Evolutionary conservation across 2,113 vertebrate species (phyloP), one percentile per base, ranked within the genome.

Genomic region (Bufo gargarizans): DNA sequence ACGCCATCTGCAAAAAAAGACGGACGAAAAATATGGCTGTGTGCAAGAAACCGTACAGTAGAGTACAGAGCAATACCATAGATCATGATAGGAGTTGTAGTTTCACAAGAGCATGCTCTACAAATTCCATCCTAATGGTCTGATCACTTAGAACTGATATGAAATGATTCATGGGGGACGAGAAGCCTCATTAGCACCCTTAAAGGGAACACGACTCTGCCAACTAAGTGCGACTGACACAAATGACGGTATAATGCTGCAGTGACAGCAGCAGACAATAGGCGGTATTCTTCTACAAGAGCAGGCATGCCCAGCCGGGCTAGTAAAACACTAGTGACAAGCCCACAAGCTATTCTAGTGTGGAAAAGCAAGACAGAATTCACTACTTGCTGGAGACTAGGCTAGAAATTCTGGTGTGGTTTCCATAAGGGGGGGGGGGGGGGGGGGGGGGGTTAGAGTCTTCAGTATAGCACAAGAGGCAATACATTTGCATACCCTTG

Each of bases 361-460:
- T 33, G 59, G 22, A n/a, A n/a, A 59, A 3, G 53, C 13, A 43
- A 58, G 77, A 80, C 1, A 43, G 56, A 58, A 33, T 4, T 3
- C n/a, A 22, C 56, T 22, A 17, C n/a, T 58, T 16, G 56, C 33
- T 19, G 6, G 4, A 74, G 45, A 50, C 72, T 50, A 4, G 22
- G 33, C 22, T 45, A 81, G 78, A 81, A 81, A 19, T 61, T 81
- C 78, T 81, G 56, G 56, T 19, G 56, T 45, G 55, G 22, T 47
- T 61, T 61, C 78, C 47, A 16, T 80, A 16, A 47, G 20, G 33
- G 59, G 77, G 77, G 45, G 33, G 58, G 77, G 45, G 33, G 58
- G 20, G 33, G 59, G 77, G 20, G 33, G 59, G 77, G 77, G 45
- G 33, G 58, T 1, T 2, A 10, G 49, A 50, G 14, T 61, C 56